phyloP scores from a whole-genome alignment of 1,140 invertebrate species.

The Hetaerina americana region DNA sequence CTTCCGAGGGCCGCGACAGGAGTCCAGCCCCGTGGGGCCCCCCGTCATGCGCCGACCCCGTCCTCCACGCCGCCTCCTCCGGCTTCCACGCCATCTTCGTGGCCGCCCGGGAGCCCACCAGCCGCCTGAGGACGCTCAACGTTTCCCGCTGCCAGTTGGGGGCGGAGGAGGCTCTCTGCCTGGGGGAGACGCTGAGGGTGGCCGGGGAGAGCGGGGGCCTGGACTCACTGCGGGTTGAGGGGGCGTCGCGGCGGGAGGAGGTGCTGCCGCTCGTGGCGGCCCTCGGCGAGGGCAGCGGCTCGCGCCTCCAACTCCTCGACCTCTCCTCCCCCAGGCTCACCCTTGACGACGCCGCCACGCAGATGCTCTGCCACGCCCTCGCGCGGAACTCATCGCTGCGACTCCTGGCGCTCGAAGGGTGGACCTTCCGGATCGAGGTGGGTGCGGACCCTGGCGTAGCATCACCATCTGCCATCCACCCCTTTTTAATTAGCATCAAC shows the following conservation, averaged over 20 bases:
- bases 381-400: conserved; percentile 35
- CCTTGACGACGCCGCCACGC: conserved; percentile 39
- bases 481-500: no score
- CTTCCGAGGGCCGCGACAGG: conserved; percentile 36
- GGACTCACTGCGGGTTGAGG: conserved; percentile 37
- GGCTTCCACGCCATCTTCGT: conserved; percentile 35
- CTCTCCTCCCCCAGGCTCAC: conserved; percentile 36
- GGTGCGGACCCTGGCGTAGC: conserved; percentile 11
- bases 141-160: conserved; percentile 34
- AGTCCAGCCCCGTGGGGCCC: conserved; percentile 27
- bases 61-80: conserved; percentile 26
- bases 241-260: conserved; percentile 31
- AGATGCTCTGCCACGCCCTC: conserved; percentile 35
- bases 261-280: conserved; percentile 38
- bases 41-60: conserved; percentile 33
- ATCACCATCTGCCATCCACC: neutral
- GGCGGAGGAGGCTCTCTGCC: conserved; percentile 37
- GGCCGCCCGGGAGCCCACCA: conserved; percentile 31
- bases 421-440: conserved; percentile 42
- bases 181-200: conserved; percentile 36
- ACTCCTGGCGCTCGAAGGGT: conserved; percentile 38
- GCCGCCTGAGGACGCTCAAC: conserved; percentile 36
- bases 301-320: conserved; percentile 34
- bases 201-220: conserved; percentile 19
- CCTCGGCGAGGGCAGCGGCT: conserved; percentile 33